phyloP scores from a whole-genome alignment of 2,113 vertebrate species.

The Erythrocercus mccallii region DNA sequence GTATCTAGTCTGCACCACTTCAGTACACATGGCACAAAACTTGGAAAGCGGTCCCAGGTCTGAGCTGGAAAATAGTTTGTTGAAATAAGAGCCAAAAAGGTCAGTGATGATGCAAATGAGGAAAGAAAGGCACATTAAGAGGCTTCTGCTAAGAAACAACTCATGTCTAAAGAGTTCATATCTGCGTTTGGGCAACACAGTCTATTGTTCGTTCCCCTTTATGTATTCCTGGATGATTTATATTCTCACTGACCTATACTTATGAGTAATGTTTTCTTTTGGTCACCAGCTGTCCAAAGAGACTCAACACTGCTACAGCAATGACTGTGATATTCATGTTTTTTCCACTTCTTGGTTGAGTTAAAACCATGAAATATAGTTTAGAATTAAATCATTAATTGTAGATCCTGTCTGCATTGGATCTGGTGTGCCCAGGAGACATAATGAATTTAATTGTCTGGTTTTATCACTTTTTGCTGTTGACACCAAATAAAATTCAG shows the following conservation, averaged over 20 bases:
- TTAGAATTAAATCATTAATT: not conserved
- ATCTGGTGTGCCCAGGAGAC: not conserved
- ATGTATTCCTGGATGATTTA: not conserved
- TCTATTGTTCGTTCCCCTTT: not conserved
- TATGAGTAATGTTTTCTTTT: not conserved
- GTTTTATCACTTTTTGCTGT: not conserved
- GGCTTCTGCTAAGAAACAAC: not conserved
- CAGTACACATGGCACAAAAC: not conserved
- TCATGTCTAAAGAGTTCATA: not conserved
- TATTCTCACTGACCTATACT: not conserved
- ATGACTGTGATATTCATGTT: not conserved
- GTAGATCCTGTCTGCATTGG: not conserved
- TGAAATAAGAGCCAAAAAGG: not conserved
- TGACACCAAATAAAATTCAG: not conserved
- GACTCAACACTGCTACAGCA: not conserved
- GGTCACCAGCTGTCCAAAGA: not conserved
- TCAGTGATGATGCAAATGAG: not conserved
- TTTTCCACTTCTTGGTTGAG: not conserved
- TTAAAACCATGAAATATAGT: not conserved
- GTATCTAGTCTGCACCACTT: not conserved
- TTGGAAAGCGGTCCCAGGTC: not conserved
- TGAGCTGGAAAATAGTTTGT: not conserved
- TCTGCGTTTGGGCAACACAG: fast-evolving
- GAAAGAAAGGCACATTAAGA: not conserved
- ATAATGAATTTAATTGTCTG: not conserved